These are phyloP conservation scores for Mionectes olivaceus DNA, from an alignment of 2,797 vertebrate species.

Conservation along the genomic window DNA sequence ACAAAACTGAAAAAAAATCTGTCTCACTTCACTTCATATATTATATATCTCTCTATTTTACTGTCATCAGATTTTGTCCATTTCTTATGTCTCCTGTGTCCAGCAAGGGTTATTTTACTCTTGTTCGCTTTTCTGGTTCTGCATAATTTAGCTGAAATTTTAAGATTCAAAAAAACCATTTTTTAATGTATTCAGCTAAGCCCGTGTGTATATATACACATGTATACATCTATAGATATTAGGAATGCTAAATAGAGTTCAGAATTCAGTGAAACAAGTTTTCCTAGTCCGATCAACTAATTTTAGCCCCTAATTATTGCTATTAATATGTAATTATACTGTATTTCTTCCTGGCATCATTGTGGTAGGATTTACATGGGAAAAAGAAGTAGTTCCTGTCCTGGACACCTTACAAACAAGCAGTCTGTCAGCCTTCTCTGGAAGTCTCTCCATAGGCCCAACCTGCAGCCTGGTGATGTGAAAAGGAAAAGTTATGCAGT, in stretches of 20 bases:
- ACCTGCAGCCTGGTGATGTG: accelerated
- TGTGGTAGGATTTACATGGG: neutral
- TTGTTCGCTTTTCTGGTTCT: neutral
- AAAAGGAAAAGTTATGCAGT: neutral
- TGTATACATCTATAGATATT: neutral
- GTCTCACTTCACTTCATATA: neutral
- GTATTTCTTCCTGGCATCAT: neutral
- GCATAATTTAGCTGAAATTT: neutral
- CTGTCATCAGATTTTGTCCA: neutral
- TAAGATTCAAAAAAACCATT: neutral
- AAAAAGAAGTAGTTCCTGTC: neutral
- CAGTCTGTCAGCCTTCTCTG: neutral
- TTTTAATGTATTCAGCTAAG: neutral
- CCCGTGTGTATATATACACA: too few species aligned
- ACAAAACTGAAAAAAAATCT: neutral
- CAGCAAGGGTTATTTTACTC: neutral
- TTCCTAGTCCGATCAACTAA: neutral
- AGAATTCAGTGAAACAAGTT: neutral
- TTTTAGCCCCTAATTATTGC: neutral
- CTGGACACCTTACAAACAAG: neutral
- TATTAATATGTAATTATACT: neutral
- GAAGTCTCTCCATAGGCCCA: neutral
- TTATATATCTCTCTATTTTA: neutral
- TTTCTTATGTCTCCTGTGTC: neutral
- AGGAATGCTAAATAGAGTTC: neutral